phyloP scores from a whole-genome alignment of 64 coral and sea anemone species.

The Cladopsammia gracilis region DNA sequence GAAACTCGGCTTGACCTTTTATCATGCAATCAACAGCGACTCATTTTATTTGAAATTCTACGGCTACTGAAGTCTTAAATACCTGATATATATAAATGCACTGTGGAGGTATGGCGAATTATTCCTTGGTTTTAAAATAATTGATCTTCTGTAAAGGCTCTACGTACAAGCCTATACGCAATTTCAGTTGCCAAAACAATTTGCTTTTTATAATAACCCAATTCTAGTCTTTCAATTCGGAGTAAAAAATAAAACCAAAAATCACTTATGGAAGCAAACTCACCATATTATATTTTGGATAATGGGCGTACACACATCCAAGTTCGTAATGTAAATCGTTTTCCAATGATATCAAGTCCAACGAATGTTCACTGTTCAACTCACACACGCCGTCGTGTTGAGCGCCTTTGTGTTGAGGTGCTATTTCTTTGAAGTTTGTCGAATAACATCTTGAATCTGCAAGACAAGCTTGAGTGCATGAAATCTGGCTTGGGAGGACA shows the following conservation, averaged over 20 bases:
- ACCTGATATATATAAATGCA: no score
- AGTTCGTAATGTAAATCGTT: conserved; percentile 12
- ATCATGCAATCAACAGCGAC: no score
- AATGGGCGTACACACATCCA: background rate
- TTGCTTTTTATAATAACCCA: background rate
- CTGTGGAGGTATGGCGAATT: no score
- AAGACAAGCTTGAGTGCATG: conserved; percentile 39
- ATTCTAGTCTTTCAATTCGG: no score
- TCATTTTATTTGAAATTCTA: no score
- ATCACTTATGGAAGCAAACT: background rate
- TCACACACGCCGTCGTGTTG: background rate
- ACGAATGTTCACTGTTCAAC: background rate
- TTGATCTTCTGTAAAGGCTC: no score
- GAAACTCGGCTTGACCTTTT: no score
- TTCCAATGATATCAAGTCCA: background rate
- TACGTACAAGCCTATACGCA: no score
- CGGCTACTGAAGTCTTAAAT: no score
- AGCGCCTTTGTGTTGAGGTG: background rate
- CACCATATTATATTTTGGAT: background rate
- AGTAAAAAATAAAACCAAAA: background rate
- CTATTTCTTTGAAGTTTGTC: conserved; percentile 46
- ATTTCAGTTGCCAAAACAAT: background rate
- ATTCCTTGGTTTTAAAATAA: no score
- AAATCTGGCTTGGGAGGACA: background rate
- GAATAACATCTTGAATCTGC: conserved; percentile 30